Evolutionary conservation across 1,140 invertebrate species (phyloP), one percentile per base, ranked within the genome.

Genomic region (Trichonephila clavipes): DNA sequence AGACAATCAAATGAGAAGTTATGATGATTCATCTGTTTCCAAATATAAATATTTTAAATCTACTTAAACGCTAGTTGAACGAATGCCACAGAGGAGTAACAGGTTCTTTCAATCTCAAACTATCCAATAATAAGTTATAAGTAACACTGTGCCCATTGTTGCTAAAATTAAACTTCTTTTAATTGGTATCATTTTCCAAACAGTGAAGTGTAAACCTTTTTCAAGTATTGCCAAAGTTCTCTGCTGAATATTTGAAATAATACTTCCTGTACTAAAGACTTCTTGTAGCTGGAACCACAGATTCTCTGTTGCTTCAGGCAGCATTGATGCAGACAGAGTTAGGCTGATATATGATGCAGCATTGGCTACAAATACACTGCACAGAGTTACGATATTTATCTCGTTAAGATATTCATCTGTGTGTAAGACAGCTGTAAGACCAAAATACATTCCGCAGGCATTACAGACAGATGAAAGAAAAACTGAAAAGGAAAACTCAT

Each of bases 141-240:
- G 88, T 89, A 24, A 58, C 2, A 89, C 19, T 24, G 88, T 72
- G 12, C 88, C 88, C 19, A 77, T 51, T 1, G 44, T 72, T n/a
- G 64, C 88, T 40, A 89, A 44, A 40, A 89, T 58, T 4, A 77
- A 69, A 59, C 66, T 89, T 72, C 88, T 89, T 58, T 72, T 89
- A 18, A 89, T 89, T 5, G 88, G 88, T 16, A 72, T 14, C 8
- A 77, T 58, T 59, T 89, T 89, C 88, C 88, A 89, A 24, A 89
- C 66, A 59, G 34, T 89, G 5, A 89, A 5, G 18, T 69, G 2
- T 0, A 89, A 10, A 2, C 58, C 21, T 24, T 89, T 89, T 7
- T 77, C 64, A 0, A 77, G 6, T n/a, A 72, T 6, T 7, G 64
- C n/a, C 2, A 89, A 59, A 72, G 72, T n/a, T 69, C 44, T 0